A percentile compares a stretch with the other conserved stretches of the same genome.
These are phyloP conservation scores for Pristionchus entomophagus DNA, from an alignment of 2,888 invertebrate genomes.

Conservation along the genomic window DNA sequence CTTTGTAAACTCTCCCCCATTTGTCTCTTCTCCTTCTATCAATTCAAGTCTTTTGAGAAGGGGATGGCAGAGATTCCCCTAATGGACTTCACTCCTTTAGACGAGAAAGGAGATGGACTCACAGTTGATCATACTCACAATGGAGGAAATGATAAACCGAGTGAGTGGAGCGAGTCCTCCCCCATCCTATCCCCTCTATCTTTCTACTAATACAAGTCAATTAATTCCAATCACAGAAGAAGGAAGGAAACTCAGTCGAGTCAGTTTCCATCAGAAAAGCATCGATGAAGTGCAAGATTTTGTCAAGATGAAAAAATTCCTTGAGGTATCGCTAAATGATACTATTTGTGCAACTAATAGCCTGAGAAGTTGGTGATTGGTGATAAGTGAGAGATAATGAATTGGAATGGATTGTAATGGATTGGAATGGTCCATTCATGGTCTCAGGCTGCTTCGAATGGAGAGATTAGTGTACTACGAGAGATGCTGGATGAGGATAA, in stretches of 20 bases:
- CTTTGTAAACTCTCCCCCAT: constrained; percentile 7
- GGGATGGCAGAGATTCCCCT: constrained; percentile 16
- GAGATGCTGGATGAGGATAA: not conserved
- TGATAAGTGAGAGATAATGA: too few species aligned
- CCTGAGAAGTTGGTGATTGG: not conserved
- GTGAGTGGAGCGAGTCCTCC: constrained; percentile 8
- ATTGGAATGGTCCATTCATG: too few species aligned
- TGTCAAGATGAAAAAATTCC: constrained; percentile 25
- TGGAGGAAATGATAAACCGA: not conserved
- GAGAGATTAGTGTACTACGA: not conserved
- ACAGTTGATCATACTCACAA: not conserved
- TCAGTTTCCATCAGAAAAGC: constrained; percentile 20
- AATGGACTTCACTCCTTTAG: constrained; percentile 1
- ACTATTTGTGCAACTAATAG: too few species aligned
- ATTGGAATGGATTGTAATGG: not conserved
- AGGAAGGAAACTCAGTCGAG: constrained; percentile 1
- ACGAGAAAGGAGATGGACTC: not conserved
- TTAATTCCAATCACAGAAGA: not conserved
- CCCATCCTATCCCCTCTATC: not conserved
- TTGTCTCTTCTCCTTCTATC: not conserved
- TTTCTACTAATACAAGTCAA: not conserved
- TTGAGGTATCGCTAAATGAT: too few species aligned
- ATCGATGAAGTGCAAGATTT: constrained; percentile 12
- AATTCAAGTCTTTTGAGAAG: not conserved
- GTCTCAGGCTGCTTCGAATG: not conserved